phyloP scores from a whole-genome alignment of 2,888 invertebrate species.

The Platynereis dumerilii region DNA sequence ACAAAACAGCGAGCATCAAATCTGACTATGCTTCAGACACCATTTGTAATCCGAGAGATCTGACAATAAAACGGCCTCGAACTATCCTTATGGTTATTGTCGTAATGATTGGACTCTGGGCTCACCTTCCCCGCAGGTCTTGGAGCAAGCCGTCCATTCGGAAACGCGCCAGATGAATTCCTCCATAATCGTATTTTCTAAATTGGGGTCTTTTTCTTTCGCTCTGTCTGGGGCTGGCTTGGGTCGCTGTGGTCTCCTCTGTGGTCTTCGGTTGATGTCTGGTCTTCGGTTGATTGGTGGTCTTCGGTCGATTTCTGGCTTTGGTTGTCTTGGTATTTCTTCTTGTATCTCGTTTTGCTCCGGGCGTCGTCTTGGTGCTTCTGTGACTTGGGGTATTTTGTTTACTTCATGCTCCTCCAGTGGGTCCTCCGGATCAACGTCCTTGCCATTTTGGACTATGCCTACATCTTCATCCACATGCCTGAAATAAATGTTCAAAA shows the following conservation, averaged over 20 bases:
- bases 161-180: conserved; percentile 16
- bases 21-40: no score
- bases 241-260: not conserved
- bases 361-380: not conserved
- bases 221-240: not conserved
- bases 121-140: conserved; percentile 23
- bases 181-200: not conserved
- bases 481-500: no score
- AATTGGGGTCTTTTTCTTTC: no score
- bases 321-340: not conserved
- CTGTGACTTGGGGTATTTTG: not conserved
- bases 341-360: not conserved
- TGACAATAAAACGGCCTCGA: no score
- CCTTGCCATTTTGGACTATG: no score
- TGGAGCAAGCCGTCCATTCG: conserved; percentile 21
- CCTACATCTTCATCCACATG: no score
- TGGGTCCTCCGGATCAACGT: not conserved
- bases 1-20: no score
- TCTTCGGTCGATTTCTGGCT: conserved; percentile 8
- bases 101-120: no score
- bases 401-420: not conserved
- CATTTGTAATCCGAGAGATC: no score
- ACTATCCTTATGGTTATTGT: no score
- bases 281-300: conserved; percentile 1
- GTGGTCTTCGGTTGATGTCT: not conserved